A percentile compares a stretch with the other conserved stretches of the same genome.
Evolutionary conservation across 2,113 vertebrate species (phyloP).

Genomic region (Malurus elegans): DNA sequence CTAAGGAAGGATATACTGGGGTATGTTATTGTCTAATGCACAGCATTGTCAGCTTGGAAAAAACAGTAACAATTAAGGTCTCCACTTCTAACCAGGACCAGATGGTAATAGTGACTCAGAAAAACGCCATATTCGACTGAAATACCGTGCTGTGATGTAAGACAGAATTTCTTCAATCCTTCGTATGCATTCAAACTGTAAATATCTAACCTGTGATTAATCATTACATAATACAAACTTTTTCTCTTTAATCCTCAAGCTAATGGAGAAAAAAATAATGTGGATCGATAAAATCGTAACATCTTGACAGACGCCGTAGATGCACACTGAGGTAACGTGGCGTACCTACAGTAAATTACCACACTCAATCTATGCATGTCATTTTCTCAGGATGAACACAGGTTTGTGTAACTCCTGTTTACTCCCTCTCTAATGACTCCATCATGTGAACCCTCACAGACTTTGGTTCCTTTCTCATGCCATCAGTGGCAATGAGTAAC

Average conservation of each 20-base stretch:
- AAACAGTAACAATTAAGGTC: not conserved
- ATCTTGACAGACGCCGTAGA: not conserved
- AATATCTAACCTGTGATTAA: conserved; percentile 39
- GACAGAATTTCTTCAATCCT: conserved; percentile 7
- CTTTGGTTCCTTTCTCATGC: not conserved
- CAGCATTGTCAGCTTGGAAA: not conserved
- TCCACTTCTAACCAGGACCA: not conserved
- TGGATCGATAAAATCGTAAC: not conserved
- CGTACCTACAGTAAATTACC: not conserved
- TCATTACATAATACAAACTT: not conserved
- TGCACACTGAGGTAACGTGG: not conserved
- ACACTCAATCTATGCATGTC: not conserved
- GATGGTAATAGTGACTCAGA: conserved; percentile 16
- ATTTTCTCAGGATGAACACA: conserved; percentile 6
- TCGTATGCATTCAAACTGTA: not conserved
- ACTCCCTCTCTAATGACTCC: conserved; percentile 1
- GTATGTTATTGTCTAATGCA: conserved; percentile 4
- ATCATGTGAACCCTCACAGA: not conserved
- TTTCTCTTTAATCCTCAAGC: conserved; percentile 8
- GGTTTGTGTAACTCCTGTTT: not conserved
- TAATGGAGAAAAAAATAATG: conserved; percentile 41
- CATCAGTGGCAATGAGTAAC: not conserved
- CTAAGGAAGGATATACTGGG: not conserved
- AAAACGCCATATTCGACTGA: not conserved
- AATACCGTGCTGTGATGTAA: not conserved